Conservation (phyloP, 2,888 invertebrate species). For the Anaspis maculata region DNA sequence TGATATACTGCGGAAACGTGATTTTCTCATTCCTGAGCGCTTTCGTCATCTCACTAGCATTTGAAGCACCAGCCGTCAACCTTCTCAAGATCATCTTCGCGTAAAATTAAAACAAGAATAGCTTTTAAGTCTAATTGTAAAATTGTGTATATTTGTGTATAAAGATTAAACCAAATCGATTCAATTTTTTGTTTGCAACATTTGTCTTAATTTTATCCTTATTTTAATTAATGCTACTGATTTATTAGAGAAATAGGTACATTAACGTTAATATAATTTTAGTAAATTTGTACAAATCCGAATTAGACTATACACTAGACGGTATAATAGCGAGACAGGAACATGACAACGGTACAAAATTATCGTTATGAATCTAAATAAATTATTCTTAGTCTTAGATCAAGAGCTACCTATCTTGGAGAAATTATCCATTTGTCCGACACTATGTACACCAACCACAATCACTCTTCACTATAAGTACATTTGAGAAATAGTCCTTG, state of each 20-base stretch:
- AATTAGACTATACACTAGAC: too few relatives aligned
- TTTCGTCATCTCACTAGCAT: conserved; percentile 66
- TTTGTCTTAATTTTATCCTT: background rate
- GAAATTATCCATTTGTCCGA: too few relatives aligned
- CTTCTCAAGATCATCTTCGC: conserved; percentile 58
- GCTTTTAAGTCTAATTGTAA: conserved; percentile 3
- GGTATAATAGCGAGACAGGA: too few relatives aligned
- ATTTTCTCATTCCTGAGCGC: conserved; percentile 69
- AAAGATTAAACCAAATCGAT: conserved; percentile 4
- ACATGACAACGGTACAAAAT: too few relatives aligned
- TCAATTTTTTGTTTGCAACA: background rate
- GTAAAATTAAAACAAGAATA: too few relatives aligned
- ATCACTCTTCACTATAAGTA: conserved; percentile 14
- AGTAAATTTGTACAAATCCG: too few relatives aligned
- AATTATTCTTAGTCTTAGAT: too few relatives aligned
- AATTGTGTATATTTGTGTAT: conserved; percentile 10
- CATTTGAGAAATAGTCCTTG: conserved; percentile 4
- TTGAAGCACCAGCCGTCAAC: conserved; percentile 76
- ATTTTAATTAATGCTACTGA: background rate
- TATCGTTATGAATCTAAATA: too few relatives aligned
- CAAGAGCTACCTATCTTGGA: too few relatives aligned
- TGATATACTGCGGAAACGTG: conserved; percentile 67
- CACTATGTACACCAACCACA: too few relatives aligned
- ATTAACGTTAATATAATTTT: background rate
- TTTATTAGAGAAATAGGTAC: background rate